phyloP scores from a whole-genome alignment of 2,113 vertebrate species.

The Montifringilla adamsi region DNA sequence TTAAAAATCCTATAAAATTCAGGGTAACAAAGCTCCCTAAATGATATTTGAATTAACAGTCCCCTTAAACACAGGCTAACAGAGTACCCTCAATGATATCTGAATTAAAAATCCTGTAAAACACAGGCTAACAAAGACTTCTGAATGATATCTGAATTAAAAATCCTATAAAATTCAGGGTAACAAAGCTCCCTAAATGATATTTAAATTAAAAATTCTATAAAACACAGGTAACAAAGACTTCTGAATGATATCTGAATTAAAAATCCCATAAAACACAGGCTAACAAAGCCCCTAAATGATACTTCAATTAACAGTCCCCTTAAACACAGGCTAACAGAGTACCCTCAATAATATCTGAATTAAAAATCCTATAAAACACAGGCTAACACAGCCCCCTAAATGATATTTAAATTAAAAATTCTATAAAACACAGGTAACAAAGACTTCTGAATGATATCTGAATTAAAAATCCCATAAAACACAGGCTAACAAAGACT shows the following conservation, averaged over 20 bases:
- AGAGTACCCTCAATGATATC: background rate
- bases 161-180: background rate
- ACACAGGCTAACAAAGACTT: background rate
- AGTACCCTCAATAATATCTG: too few species aligned
- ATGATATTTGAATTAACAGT: background rate
- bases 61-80: background rate
- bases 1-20: background rate
- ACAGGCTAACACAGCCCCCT: background rate
- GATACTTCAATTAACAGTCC: background rate
- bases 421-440: too few species aligned
- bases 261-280: too few species aligned
- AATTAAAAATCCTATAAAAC: too few species aligned
- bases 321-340: background rate
- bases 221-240: background rate
- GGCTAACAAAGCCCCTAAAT: background rate
- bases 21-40: background rate
- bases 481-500: too few species aligned
- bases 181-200: too few species aligned
- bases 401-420: background rate
- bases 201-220: accelerated
- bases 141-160: background rate
- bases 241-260: too few species aligned
- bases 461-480: too few species aligned
- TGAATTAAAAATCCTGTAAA: background rate
- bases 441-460: background rate